Base-by-base conservation (phyloP, 1,140 invertebrate species). In the Papilio polyxenes region DNA sequence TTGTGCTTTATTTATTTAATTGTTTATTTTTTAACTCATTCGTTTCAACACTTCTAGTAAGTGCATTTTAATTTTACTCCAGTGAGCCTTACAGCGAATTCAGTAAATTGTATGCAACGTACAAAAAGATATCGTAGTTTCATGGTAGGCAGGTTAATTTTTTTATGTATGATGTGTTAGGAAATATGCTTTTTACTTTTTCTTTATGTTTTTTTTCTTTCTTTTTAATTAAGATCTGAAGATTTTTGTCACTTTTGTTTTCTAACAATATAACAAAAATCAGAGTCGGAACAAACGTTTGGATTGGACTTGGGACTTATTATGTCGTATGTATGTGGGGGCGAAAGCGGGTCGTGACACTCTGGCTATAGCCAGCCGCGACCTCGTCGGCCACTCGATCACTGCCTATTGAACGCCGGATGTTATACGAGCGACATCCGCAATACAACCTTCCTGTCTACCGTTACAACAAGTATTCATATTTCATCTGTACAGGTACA, bases 371-470 rank as follows among this genome's bases (percentile, higher is more conserved):
- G 31, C 4, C 20, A 37, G 13, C 1, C 23, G 65, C 11, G 65
- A 72, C 65, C 31, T 72, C 65, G 13, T 11, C 31, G 31, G 11
- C 65, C 65, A 72, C 65, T 72, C 65, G 65, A 72, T 72, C 31
- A 15, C 31, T 72, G 65, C 4, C 23, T 37, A 72, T 37, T 72
- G 31, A 72, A 11, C 11, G 31, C 65, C 65, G 65, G 65, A 72
- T 72, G 65, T 23, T 72, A 31, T 69, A 23, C 62, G 62, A 40
- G 31, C 31, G 31, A 72, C 65, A 72, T 37, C 65, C 65, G 31
- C 31, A 15, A 37, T 72, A 15, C 31, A 15, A 72, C 65, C 65
- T 72, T 37, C 65, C 65, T 72, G 65, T 15, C 9, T 23, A 40
- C 65, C 23, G 37, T 11, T 65, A 37, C 11, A 72, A 40, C 31